Evolutionary conservation across 2,113 vertebrate species (phyloP).

Genomic region (Lathamus discolor): DNA sequence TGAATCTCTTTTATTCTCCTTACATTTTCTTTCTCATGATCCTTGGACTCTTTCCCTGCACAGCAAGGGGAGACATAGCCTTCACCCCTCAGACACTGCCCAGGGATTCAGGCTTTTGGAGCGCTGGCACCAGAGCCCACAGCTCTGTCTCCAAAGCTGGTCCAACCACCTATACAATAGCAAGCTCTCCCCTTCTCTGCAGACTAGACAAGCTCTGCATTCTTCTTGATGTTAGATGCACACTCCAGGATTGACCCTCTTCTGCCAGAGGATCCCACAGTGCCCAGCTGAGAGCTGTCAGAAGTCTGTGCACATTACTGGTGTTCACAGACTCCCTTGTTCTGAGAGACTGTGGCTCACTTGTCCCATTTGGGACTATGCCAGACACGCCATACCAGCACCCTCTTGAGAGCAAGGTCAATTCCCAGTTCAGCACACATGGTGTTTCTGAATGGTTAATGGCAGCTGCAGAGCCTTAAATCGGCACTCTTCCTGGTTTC

Average conservation of each 20-base stretch:
- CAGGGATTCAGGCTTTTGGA: neutral
- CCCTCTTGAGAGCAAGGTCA: neutral
- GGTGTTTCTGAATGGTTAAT: neutral
- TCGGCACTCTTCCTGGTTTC: neutral
- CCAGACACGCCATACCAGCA: neutral
- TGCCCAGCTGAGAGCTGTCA: neutral
- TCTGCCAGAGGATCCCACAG: neutral
- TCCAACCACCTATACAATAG: neutral
- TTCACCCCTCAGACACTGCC: neutral
- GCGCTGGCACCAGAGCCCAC: neutral
- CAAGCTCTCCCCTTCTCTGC: neutral
- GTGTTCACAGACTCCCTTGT: neutral
- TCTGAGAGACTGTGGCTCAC: neutral
- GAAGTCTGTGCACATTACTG: neutral
- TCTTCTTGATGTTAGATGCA: neutral
- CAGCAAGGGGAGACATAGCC: neutral
- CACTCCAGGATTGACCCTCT: neutral
- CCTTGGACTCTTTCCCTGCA: constrained; percentile 78
- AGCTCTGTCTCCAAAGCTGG: neutral
- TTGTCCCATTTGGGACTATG: neutral
- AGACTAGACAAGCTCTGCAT: neutral
- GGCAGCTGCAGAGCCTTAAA: neutral
- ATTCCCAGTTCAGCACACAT: neutral
- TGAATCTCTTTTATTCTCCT: constrained; percentile 89
- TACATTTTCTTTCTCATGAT: constrained; percentile 90